These are phyloP conservation scores for Gobiocypris rarus DNA, from an alignment of 2,113 vertebrate species.

Conservation along the genomic window DNA sequence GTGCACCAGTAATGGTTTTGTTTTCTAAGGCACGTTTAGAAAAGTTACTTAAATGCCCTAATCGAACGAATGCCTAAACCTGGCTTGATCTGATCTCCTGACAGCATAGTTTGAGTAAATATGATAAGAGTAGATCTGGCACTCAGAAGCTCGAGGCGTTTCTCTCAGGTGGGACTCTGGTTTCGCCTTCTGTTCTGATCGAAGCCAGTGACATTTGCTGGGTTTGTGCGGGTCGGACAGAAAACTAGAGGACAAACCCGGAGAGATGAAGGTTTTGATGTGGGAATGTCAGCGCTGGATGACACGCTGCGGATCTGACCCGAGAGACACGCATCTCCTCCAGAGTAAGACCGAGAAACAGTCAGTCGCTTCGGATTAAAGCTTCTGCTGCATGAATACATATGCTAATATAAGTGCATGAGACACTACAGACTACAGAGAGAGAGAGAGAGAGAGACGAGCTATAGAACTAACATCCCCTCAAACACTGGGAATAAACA, in stretches of 20 bases:
- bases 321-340: slow-evolving; percentile 27
- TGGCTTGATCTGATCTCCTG: too few relatives aligned
- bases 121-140: too few relatives aligned
- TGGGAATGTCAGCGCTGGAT: neutral
- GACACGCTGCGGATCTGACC: neutral
- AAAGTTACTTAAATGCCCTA: too few relatives aligned
- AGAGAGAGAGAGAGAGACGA: neutral
- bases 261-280: neutral
- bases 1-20: too few relatives aligned
- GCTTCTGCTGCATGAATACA: neutral
- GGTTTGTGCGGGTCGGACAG: slow-evolving; percentile 1
- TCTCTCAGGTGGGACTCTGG: neutral
- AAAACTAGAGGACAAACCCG: neutral
- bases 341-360: too few relatives aligned
- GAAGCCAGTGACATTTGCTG: slow-evolving; percentile 48
- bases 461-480: too few relatives aligned
- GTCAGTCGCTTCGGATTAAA: neutral
- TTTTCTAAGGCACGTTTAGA: too few relatives aligned
- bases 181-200: neutral
- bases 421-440: neutral
- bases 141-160: neutral
- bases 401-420: neutral
- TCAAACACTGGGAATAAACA: too few relatives aligned
- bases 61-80: too few relatives aligned
- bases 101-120: too few relatives aligned